Base-by-base conservation (phyloP, 2,113 vertebrate species). In the Cyanoderma ruficeps region DNA sequence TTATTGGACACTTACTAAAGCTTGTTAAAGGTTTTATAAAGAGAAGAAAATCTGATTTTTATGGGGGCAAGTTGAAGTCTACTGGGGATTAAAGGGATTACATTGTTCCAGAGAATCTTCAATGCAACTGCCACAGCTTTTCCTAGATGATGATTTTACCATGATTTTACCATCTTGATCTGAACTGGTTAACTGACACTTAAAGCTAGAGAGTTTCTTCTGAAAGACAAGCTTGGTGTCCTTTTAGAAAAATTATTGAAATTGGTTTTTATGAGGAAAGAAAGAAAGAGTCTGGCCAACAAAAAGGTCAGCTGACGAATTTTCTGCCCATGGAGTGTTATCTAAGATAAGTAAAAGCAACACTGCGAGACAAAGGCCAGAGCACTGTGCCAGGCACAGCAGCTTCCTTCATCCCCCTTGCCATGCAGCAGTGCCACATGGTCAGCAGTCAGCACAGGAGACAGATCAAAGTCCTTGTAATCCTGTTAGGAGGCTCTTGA, bases 401-500 rank as follows among this genome's bases (percentile, higher is more conserved):
- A 84, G 72, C 59, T 80, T 65, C 33, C 56, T 70, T 57, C 35
- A 89, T 68, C 47, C 80, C 39, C 67, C 47, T 18, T 64, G 57
- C 69, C 19, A 7, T 25, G 65, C 2, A 1, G 68, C 83, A 74
- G 71, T 15, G 60, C 30, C 84, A 87, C 81, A 61, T 6, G 27
- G 67, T 35, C 81, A 84, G 56, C 31, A 71, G 33, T 81, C 23
- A 42, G 78, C 76, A 63, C 11, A 64, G 41, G 39, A 91, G 63
- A 90, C 60, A 71, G 69, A 91, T 35, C 60, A 82, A 91, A 95
- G 74, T 47, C 77, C 91, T 79, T 78, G 57, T 72, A 93, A 94
- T 94, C 87, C 57, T 87, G 79, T 93, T 89, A 87, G 63, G 72
- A 80, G 18, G 31, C 55, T 89, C 91, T 69, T 79, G 41, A 42